Conservation (phyloP, 2,888 invertebrate genomes). For the Drosophila borborema region DNA sequence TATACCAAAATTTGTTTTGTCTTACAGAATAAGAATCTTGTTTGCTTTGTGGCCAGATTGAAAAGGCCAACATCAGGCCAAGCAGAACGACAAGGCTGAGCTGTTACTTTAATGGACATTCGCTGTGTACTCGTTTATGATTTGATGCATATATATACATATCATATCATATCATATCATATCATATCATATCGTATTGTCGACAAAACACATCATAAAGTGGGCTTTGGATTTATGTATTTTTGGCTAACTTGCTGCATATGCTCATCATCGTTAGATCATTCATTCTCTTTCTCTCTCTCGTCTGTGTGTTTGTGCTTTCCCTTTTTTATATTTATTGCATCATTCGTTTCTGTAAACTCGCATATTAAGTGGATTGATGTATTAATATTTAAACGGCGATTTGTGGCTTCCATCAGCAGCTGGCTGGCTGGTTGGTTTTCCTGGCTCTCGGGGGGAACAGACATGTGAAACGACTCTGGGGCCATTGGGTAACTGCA, state of each 20-base stretch:
- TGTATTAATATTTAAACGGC: constrained; percentile 85
- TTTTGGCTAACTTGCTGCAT: constrained; percentile 34
- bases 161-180: constrained; percentile 5
- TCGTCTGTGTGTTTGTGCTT: background rate
- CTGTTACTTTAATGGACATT: constrained; percentile 36
- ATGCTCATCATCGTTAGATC: constrained; percentile 56
- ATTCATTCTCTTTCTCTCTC: background rate
- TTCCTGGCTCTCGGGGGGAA: background rate
- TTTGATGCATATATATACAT: constrained; percentile 3
- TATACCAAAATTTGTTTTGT: constrained; percentile 62
- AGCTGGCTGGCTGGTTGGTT: constrained; percentile 9
- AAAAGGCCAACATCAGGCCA: constrained; percentile 8
- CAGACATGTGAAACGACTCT: constrained; percentile 30
- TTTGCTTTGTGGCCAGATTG: constrained; percentile 40
- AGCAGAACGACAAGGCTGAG: constrained; percentile 3
- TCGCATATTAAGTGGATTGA: constrained; percentile 84
- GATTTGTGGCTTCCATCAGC: constrained; percentile 77
- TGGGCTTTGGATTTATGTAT: constrained; percentile 42
- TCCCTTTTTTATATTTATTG: constrained; percentile 74
- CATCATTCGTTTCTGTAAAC: constrained; percentile 77
- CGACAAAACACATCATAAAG: constrained; percentile 49
- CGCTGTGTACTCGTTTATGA: constrained; percentile 39
- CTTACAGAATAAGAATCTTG: constrained; percentile 40
- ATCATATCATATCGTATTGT: constrained; percentile 16
- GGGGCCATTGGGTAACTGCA: constrained; percentile 29